A percentile compares a stretch with the other conserved stretches of the same genome.
phyloP scores from a whole-genome alignment of 2,113 vertebrate species.

The Corvus moneduloides region DNA sequence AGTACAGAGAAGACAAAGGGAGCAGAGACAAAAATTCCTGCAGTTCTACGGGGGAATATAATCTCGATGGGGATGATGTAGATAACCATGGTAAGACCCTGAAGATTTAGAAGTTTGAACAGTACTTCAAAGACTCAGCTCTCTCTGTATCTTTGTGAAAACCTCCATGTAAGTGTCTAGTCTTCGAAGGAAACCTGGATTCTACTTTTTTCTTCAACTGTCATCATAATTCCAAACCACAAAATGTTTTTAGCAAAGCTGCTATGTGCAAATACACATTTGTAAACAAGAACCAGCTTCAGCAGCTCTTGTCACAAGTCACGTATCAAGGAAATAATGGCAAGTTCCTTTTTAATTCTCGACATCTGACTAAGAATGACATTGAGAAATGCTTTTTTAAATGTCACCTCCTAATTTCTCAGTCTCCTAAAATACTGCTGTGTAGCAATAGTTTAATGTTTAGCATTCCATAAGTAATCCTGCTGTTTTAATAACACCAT shows the following conservation, averaged over 20 bases:
- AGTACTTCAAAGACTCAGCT: background rate
- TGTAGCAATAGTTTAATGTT: background rate
- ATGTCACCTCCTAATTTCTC: background rate
- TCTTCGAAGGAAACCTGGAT: background rate
- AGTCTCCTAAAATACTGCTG: background rate
- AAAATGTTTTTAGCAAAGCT: background rate
- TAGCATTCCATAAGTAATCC: background rate
- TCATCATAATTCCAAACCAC: background rate
- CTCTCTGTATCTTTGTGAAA: background rate
- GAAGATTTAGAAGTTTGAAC: background rate
- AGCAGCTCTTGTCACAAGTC: background rate
- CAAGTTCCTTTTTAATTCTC: background rate
- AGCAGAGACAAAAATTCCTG: background rate
- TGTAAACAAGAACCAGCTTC: background rate
- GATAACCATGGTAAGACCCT: background rate
- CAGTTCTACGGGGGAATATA: background rate
- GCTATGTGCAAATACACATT: background rate
- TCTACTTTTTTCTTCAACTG: background rate
- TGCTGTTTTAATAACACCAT: background rate
- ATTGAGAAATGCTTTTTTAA: background rate
- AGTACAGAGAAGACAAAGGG: background rate
- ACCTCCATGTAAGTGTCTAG: background rate
- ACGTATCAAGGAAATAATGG: background rate
- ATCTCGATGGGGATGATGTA: fast-evolving
- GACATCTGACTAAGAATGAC: background rate